Base-by-base conservation (phyloP, 2,113 vertebrate genomes). In the Fukomys damarensis region DNA sequence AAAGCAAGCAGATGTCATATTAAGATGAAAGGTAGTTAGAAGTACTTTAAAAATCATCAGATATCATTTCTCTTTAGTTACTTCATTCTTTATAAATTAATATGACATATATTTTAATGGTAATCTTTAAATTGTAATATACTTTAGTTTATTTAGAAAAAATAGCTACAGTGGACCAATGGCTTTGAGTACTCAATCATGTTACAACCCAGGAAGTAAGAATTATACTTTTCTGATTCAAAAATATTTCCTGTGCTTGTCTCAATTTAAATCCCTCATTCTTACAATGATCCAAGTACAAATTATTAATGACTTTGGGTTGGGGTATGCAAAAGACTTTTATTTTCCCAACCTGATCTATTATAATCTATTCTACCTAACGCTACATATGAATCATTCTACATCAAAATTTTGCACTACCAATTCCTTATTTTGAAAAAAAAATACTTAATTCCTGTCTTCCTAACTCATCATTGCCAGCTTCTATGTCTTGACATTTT, bases 1-100 rank as follows among this genome's bases (percentile, higher is more conserved):
- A 66, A 94, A 91, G 80, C 52, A 94, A 84, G 58, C 16, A 89
- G 56, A 59, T 74, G 93, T 95, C 74, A 41, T 84, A 86, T 94
- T 84, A 77, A 94, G 13, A 43, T 1, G 12, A 90, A 94, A 95
- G 0, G 26, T 30, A 65, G 12, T n/a, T 4, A 84, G 49, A 43
- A 84, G 6, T 32, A 58, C 59, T 11, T 79, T 95, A 49, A 72
- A 72, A 63, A 80, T 59, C 43, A 89, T 80, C 61, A 32, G 24
- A 30, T 52, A 43, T 54, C n/a, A 3, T 63, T 87, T 72, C 41
- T 58, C 80, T 5, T 91, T 46, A 81, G 3, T 30, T 56, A 7
- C 24, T 87, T 72, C 32, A 16, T 59, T 82, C 70, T 1, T 10
- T 81, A 12, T 13, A 14, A 16, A 16, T 81, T 49, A 32, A 61